Evolutionary conservation across 2,113 vertebrate genomes (phyloP).

Genomic region (Forbesichthys papilliferus): DNA sequence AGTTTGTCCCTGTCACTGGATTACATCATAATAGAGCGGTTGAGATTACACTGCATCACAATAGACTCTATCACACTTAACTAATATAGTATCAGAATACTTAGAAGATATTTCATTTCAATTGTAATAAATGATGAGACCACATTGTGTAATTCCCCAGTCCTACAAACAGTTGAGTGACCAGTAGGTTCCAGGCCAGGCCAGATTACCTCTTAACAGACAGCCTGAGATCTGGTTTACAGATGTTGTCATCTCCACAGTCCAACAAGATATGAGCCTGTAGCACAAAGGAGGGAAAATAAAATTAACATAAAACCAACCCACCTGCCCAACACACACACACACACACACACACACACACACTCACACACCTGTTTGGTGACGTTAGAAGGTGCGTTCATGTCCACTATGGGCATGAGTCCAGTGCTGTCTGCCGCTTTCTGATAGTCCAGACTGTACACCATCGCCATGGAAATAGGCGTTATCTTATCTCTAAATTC

Average conservation of each 20-base stretch:
- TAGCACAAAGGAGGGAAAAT: background rate
- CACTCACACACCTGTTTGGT: slow-evolving; percentile 84
- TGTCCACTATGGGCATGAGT: slow-evolving; percentile 87
- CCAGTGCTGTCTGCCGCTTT: slow-evolving; percentile 82
- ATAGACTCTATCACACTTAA: no score
- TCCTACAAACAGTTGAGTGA: no score
- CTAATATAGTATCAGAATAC: no score
- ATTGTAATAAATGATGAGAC: background rate
- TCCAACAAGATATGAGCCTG: slow-evolving; percentile 95
- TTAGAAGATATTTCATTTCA: no score
- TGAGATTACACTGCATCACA: no score
- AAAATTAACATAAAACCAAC: background rate
- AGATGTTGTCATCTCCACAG: slow-evolving; percentile 94
- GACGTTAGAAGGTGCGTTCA: slow-evolving; percentile 85
- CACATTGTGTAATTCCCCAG: background rate
- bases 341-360: background rate
- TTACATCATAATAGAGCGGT: background rate
- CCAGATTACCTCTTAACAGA: slow-evolving; percentile 83
- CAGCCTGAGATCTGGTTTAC: slow-evolving; percentile 89
- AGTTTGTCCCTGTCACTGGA: slow-evolving; percentile 79
- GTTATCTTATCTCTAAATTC: slow-evolving; percentile 97
- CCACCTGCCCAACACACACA: background rate
- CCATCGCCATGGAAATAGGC: slow-evolving; percentile 93
- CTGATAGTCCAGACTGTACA: slow-evolving; percentile 87
- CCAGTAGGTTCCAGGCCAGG: background rate